Evolutionary conservation across 2,888 invertebrate species (phyloP).

Genomic region (Quadroppia sp.): DNA sequence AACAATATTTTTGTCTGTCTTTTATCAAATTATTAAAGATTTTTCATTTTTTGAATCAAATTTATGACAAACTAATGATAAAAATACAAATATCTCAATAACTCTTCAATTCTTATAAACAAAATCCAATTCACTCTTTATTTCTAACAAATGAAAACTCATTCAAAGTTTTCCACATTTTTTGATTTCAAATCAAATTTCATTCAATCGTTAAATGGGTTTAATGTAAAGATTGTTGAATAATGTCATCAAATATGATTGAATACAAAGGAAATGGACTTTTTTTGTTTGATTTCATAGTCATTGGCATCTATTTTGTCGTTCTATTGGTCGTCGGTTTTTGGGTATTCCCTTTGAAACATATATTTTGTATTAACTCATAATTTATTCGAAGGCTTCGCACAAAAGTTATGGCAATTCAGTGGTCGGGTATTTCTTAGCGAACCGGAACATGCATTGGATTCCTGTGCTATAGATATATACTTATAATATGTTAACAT

Average conservation of each 20-base stretch:
- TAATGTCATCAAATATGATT: too few relatives aligned
- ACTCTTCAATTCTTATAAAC: too few relatives aligned
- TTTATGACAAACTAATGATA: too few relatives aligned
- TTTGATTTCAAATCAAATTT: too few relatives aligned
- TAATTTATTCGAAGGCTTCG: conserved; percentile 47
- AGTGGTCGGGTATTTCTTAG: conserved; percentile 56
- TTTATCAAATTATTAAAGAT: too few relatives aligned
- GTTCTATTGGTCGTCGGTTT: conserved; percentile 51
- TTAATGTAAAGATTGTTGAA: too few relatives aligned
- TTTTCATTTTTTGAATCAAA: too few relatives aligned
- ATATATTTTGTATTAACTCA: not conserved
- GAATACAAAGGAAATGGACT: not conserved
- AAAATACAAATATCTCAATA: too few relatives aligned
- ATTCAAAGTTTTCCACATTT: too few relatives aligned
- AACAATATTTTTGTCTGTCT: too few relatives aligned
- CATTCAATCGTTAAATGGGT: too few relatives aligned
- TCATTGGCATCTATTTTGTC: conserved; percentile 51
- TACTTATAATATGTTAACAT: not conserved
- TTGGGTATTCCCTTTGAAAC: conserved; percentile 49
- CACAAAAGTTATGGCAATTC: conserved; percentile 46
- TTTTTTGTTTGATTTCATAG: conserved; percentile 50
- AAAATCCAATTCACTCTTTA: not conserved
- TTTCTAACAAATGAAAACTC: too few relatives aligned
- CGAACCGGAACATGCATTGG: conserved; percentile 57
- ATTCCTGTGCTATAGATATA: conserved; percentile 52